Evolutionary conservation across 2,113 vertebrate species (phyloP).

Genomic region (Cheirogaleus medius): DNA sequence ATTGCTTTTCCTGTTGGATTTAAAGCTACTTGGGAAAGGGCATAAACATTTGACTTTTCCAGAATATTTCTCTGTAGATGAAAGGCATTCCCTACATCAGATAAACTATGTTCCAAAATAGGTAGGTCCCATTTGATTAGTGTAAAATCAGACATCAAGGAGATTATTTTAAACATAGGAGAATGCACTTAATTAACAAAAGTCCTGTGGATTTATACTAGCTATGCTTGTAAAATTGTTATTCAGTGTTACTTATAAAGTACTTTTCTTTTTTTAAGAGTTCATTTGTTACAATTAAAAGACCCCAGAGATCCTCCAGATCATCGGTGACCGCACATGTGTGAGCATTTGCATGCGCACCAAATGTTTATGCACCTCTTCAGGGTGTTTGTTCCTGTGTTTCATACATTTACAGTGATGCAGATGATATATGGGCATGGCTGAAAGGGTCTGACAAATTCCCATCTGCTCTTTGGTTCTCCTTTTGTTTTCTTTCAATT

Average conservation of each 20-base stretch:
- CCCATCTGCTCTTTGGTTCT: constrained; percentile 21
- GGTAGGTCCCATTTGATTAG: not conserved
- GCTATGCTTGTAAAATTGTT: not conserved
- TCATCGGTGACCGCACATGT: not conserved
- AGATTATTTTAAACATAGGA: not conserved
- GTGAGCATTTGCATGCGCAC: not conserved
- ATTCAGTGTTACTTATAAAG: not conserved
- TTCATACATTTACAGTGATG: not conserved
- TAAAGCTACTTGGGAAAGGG: not conserved
- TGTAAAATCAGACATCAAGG: not conserved
- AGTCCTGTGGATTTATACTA: not conserved
- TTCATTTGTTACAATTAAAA: not conserved
- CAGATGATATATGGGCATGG: not conserved
- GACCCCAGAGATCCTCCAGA: not conserved
- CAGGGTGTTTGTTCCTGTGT: not conserved
- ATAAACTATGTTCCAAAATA: not conserved
- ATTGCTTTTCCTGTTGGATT: not conserved
- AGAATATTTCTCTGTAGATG: not conserved
- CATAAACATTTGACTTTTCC: not conserved
- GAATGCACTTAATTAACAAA: not conserved
- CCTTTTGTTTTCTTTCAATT: constrained; percentile 25
- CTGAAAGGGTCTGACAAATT: not conserved
- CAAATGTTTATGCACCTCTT: not conserved
- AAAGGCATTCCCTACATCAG: not conserved
- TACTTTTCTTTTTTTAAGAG: not conserved